Conservation (phyloP, 2,797 vertebrate genomes). For the Lepilemur ruficaudatus region DNA sequence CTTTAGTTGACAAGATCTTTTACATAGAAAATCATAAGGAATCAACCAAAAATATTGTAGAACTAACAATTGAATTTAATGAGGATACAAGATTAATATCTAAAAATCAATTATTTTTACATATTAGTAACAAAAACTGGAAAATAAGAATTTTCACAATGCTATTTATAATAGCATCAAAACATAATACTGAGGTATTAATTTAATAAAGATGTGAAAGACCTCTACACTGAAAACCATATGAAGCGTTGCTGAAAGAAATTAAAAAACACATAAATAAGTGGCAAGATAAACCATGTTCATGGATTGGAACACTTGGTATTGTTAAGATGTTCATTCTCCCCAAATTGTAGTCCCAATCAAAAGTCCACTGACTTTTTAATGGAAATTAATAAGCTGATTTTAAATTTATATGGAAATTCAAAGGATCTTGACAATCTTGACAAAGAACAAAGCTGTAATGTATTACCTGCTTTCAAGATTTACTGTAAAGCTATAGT, state of each 20-base stretch:
- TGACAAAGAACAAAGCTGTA: background rate
- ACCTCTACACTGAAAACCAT: background rate
- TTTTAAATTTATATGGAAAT: constrained; percentile 16
- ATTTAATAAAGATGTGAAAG: background rate
- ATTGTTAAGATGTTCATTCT: background rate
- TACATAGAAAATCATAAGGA: background rate
- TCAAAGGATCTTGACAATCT: background rate
- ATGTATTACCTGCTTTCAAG: background rate
- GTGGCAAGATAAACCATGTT: background rate
- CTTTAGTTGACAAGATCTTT: background rate
- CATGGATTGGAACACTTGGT: background rate
- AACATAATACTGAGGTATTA: background rate
- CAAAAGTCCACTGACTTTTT: background rate
- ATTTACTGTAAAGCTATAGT: background rate
- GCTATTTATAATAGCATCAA: background rate
- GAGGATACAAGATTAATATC: background rate
- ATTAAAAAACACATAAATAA: background rate
- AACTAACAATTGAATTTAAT: constrained; percentile 17
- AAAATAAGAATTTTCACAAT: background rate
- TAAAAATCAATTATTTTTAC: background rate
- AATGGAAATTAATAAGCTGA: background rate
- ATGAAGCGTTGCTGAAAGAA: constrained; percentile 24
- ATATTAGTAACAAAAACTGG: background rate
- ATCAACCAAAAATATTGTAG: background rate
- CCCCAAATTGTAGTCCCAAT: background rate